These are phyloP conservation scores for Napeogenes inachia DNA, from an alignment of 2,888 invertebrate genomes.

Conservation along the genomic window DNA sequence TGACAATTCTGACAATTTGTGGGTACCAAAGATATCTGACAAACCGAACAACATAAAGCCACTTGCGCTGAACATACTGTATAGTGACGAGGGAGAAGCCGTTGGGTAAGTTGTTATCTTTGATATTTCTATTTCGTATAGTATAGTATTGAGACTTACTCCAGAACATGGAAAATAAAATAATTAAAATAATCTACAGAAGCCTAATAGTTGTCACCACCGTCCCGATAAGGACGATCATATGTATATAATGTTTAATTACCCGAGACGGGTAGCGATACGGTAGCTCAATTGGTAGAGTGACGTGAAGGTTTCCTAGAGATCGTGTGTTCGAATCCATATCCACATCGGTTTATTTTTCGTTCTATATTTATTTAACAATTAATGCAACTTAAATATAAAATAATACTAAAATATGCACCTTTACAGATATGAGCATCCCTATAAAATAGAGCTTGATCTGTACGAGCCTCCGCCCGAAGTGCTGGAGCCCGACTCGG, in stretches of 20 bases:
- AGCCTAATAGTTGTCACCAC: no score
- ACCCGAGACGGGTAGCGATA: no score
- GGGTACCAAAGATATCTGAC: slow-evolving; percentile 88
- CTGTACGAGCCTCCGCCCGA: slow-evolving; percentile 80
- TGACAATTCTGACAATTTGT: slow-evolving; percentile 87
- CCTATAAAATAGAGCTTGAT: slow-evolving; percentile 91
- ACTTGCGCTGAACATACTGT: slow-evolving; percentile 83
- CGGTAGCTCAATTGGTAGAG: no score
- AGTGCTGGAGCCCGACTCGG: slow-evolving; percentile 63
- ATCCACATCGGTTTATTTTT: no score
- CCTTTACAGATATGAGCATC: slow-evolving; percentile 84
- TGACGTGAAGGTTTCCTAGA: no score
- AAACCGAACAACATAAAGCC: slow-evolving; percentile 94
- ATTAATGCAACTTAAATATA: not conserved
- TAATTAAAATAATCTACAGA: no score
- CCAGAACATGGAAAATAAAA: no score
- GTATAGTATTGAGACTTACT: no score
- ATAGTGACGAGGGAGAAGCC: slow-evolving; percentile 79
- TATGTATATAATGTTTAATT: no score
- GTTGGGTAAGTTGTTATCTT: slow-evolving; percentile 64
- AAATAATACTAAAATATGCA: not conserved
- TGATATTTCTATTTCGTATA: not conserved
- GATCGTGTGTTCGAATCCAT: no score
- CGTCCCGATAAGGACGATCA: no score
- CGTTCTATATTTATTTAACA: not conserved